Percentiles rank a stretch among this genome's conserved stretches.
Evolutionary conservation across 2,888 invertebrate genomes (phyloP).

Genomic region (Eupithecia abbreviata): DNA sequence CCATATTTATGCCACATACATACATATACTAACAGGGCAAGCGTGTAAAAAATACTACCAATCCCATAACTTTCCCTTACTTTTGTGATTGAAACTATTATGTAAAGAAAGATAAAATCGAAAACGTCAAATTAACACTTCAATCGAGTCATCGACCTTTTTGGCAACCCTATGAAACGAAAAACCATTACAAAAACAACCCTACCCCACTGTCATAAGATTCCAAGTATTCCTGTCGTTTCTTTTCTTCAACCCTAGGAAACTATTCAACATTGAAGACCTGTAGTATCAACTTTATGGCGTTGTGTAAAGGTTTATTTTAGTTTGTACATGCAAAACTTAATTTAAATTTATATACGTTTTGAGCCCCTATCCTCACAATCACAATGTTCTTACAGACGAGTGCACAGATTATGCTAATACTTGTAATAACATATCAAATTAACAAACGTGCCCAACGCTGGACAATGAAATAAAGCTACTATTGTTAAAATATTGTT

Average conservation of each 20-base stretch:
- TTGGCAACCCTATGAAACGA: slow-evolving; percentile 1
- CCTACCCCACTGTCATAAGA: not conserved
- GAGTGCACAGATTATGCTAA: slow-evolving; percentile 73
- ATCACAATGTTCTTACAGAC: slow-evolving; percentile 63
- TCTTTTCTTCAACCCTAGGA: slow-evolving; percentile 25
- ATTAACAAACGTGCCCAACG: slow-evolving; percentile 52
- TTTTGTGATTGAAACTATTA: too few species aligned
- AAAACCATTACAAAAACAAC: not conserved
- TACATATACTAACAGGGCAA: too few species aligned
- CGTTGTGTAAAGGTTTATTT: not conserved
- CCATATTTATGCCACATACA: too few species aligned
- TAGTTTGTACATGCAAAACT: not conserved
- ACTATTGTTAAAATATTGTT: slow-evolving; percentile 41
- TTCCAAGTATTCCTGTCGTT: slow-evolving; percentile 1
- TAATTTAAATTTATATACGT: slow-evolving; percentile 12
- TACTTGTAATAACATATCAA: slow-evolving; percentile 64
- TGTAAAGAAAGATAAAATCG: slow-evolving; percentile 30
- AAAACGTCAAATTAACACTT: slow-evolving; percentile 54
- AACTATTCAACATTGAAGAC: not conserved
- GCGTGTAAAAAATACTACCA: too few species aligned
- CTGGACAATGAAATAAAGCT: slow-evolving; percentile 48
- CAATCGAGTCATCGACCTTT: slow-evolving; percentile 57
- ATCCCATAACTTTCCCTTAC: too few species aligned
- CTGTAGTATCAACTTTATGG: not conserved
- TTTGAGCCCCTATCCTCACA: slow-evolving; percentile 52